Conservation (phyloP, 92 coral and sea anemone genomes). For the Epizoanthus stellaris region DNA sequence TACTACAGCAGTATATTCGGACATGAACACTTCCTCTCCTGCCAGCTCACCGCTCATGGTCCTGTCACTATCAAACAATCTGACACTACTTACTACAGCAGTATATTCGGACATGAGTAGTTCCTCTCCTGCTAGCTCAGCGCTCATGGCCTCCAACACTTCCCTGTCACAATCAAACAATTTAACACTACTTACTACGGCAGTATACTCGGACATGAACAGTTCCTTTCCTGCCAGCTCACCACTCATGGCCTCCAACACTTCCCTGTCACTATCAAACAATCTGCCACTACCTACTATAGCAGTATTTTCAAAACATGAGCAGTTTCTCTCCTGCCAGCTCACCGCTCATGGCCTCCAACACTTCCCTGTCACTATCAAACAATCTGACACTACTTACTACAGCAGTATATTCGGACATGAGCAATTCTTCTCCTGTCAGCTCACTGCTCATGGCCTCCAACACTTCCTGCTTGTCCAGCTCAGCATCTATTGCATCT, state of each 20-base stretch:
- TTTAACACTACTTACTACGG: too few species aligned
- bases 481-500: constrained; percentile 94
- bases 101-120: too few species aligned
- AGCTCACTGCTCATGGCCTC: constrained; percentile 78
- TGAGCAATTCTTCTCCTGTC: constrained; percentile 84
- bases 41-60: too few species aligned
- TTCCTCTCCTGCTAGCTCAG: too few species aligned
- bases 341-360: constrained; percentile 77
- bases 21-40: too few species aligned
- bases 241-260: constrained; percentile 31
- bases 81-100: too few species aligned
- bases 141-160: too few species aligned
- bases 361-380: constrained; percentile 43
- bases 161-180: background rate
- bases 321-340: constrained; percentile 88
- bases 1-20: too few species aligned
- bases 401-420: constrained; percentile 62
- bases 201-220: too few species aligned
- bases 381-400: constrained; percentile 41
- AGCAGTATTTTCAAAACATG: constrained; percentile 57
- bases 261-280: background rate
- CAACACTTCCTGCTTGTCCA: constrained; percentile 86
- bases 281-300: constrained; percentile 47
- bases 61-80: too few species aligned
- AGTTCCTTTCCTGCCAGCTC: too few species aligned